A percentile compares a stretch with the other conserved stretches of the same genome.
phyloP scores from a whole-genome alignment of 2,888 invertebrate genomes.

The Eupelmus urozonus region DNA sequence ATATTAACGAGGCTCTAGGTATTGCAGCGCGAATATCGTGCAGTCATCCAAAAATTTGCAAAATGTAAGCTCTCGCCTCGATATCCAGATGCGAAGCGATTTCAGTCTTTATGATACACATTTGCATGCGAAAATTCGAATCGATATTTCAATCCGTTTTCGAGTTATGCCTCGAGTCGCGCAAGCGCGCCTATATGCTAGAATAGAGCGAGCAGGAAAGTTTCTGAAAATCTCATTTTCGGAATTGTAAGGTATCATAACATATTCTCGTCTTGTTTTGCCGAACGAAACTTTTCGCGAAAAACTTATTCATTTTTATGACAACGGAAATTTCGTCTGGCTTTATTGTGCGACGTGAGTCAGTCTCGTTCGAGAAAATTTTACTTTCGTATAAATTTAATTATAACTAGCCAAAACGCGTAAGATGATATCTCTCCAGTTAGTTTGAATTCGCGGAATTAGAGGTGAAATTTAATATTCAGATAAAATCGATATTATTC shows the following conservation, averaged over 20 bases:
- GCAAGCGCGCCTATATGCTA: background rate
- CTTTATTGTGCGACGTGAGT: background rate
- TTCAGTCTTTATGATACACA: background rate
- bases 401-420: background rate
- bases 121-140: slow-evolving; percentile 15
- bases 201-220: background rate
- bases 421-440: background rate
- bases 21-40: background rate
- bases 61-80: slow-evolving; percentile 6
- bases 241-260: background rate
- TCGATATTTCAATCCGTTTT: slow-evolving; percentile 16
- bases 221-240: slow-evolving; percentile 4
- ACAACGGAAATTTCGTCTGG: background rate
- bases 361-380: background rate
- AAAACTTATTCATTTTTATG: background rate
- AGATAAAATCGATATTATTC: too few relatives aligned
- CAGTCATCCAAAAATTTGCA: background rate
- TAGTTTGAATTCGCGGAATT: too few relatives aligned
- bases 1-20: background rate
- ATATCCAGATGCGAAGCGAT: background rate
- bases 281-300: background rate
- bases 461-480: too few relatives aligned
- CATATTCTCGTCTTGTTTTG: background rate
- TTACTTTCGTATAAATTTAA: background rate
- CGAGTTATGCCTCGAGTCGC: background rate